phyloP scores from a whole-genome alignment of 2,113 vertebrate genomes.

The Alethe castanea region DNA sequence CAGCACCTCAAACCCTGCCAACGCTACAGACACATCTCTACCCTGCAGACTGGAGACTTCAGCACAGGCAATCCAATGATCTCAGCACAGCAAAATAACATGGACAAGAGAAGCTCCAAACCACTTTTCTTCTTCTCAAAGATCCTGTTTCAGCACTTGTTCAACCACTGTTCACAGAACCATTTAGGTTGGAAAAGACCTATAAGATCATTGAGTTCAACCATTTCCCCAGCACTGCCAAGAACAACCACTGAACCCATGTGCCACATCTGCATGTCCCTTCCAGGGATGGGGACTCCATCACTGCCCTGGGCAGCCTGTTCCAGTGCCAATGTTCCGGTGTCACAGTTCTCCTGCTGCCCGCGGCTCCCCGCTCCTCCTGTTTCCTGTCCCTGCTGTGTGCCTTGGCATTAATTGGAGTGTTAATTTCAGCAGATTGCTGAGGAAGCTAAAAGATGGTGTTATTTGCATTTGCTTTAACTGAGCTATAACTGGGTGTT shows the following conservation, averaged over 20 bases:
- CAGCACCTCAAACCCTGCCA: not conserved
- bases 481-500: not conserved
- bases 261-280: accelerated
- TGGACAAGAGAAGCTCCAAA: not conserved
- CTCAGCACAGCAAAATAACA: not conserved
- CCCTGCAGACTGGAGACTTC: not conserved
- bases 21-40: not conserved
- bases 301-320: not conserved
- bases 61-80: not conserved
- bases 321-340: not conserved
- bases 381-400: no score
- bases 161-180: not conserved
- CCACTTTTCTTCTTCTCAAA: not conserved
- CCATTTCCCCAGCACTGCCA: not conserved
- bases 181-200: not conserved
- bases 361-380: not conserved
- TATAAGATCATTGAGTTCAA: not conserved
- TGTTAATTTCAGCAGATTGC: not conserved
- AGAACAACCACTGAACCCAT: no score
- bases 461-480: not conserved
- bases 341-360: not conserved
- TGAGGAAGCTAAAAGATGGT: not conserved
- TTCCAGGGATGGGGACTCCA: not conserved
- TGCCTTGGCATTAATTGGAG: not conserved
- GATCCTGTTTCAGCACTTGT: not conserved